Evolutionary conservation across 1,140 invertebrate genomes (phyloP).

Genomic region (Leptonema lineaticorne): DNA sequence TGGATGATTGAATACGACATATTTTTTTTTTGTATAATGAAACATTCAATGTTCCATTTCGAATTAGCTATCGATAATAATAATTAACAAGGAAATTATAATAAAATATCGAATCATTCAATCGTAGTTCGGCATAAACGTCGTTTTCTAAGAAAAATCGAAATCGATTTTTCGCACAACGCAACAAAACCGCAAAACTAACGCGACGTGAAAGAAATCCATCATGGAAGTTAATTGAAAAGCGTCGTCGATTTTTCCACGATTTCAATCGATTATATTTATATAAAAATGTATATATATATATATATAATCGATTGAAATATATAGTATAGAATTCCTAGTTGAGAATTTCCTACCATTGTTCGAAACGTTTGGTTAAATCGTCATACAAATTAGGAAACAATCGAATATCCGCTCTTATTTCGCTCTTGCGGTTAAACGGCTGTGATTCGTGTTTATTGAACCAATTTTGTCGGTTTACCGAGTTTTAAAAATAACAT

Average conservation of each 20-base stretch:
- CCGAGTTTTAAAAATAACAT: not conserved
- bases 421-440: not conserved
- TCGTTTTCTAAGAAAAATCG: too few species aligned
- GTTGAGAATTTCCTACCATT: constrained; percentile 6
- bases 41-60: too few species aligned
- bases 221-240: not conserved
- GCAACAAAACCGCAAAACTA: not conserved
- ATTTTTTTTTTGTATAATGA: too few species aligned
- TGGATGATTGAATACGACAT: too few species aligned
- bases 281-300: too few species aligned
- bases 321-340: too few species aligned
- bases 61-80: too few species aligned
- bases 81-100: not conserved
- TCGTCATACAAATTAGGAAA: constrained; percentile 1
- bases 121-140: not conserved
- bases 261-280: not conserved
- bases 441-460: not conserved
- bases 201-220: not conserved
- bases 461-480: not conserved
- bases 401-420: not conserved
- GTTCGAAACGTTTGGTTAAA: not conserved
- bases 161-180: too few species aligned
- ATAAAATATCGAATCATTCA: not conserved
- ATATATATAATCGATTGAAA: too few species aligned
- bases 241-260: not conserved